Evolutionary conservation across 2,113 vertebrate genomes (phyloP).

Genomic region (Castor canadensis): DNA sequence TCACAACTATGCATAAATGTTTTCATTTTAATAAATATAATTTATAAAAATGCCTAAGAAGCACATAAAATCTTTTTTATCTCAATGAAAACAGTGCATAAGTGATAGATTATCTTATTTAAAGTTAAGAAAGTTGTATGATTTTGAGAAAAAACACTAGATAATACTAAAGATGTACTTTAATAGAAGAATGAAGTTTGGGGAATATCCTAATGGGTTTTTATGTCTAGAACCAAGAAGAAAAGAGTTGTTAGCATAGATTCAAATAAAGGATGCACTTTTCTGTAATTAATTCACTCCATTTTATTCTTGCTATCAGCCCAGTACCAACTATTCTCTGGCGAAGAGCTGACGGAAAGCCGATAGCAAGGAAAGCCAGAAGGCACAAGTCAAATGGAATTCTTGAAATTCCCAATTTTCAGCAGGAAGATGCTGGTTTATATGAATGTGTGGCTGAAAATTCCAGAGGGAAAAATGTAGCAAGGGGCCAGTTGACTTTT

Average conservation of each 20-base stretch:
- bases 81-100: not conserved
- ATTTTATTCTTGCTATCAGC: conserved; percentile 76
- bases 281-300: not conserved
- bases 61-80: not conserved
- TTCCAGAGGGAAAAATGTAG: conserved; percentile 93
- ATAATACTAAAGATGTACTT: not conserved
- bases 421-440: conserved; percentile 93
- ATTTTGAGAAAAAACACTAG: not conserved
- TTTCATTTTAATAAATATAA: not conserved
- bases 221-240: not conserved
- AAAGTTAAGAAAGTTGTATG: not conserved
- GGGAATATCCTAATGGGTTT: not conserved
- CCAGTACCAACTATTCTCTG: conserved; percentile 95
- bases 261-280: not conserved
- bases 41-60: not conserved
- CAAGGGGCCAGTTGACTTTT: conserved; percentile 94
- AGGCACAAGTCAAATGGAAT: conserved; percentile 91
- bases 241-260: not conserved
- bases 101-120: not conserved
- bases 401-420: conserved; percentile 97
- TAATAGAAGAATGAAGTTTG: not conserved
- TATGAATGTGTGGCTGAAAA: conserved; percentile 98
- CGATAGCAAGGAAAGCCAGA: conserved; percentile 93
- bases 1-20: not conserved
- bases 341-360: conserved; percentile 90